Conservation (phyloP, 2,113 vertebrate species). For the Megaceryle maxima region DNA sequence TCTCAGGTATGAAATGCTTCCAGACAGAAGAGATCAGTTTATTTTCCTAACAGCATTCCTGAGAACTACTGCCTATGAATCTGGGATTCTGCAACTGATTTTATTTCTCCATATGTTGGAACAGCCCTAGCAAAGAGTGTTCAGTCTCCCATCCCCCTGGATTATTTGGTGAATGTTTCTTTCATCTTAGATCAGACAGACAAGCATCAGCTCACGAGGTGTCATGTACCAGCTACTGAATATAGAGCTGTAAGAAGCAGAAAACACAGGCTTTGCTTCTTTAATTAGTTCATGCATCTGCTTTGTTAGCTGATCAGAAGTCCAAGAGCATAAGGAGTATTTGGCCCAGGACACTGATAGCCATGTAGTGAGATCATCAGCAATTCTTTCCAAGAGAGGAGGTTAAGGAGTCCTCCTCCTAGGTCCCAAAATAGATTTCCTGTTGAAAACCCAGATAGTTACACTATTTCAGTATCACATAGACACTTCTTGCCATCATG, state of each 20-base stretch:
- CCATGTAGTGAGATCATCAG: conserved; percentile 32
- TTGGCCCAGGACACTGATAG: conserved; percentile 58
- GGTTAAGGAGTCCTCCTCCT: conserved; percentile 43
- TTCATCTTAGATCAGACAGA: conserved; percentile 50
- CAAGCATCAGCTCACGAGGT: conserved; percentile 53
- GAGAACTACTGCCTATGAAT: not conserved
- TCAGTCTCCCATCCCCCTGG: not conserved
- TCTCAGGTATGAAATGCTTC: conserved; percentile 18
- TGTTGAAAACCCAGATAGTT: conserved; percentile 45
- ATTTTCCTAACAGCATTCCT: not conserved
- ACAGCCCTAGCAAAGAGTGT: not conserved
- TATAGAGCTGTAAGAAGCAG: conserved; percentile 46
- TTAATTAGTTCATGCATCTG: conserved; percentile 58
- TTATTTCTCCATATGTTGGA: not conserved
- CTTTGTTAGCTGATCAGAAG: conserved; percentile 47
- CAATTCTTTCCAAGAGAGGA: conserved; percentile 40
- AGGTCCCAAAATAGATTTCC: conserved; percentile 60
- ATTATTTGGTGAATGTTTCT: conserved; percentile 47
- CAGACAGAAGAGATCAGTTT: not conserved
- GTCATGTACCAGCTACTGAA: conserved; percentile 59
- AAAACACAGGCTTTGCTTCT: conserved; percentile 38
- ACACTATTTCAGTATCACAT: not conserved
- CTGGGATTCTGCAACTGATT: not conserved
- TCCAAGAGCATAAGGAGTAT: conserved; percentile 44
- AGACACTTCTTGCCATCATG: not conserved